Base-by-base conservation (phyloP, 2,113 vertebrate genomes). In the Hirundichthys speculiger region DNA sequence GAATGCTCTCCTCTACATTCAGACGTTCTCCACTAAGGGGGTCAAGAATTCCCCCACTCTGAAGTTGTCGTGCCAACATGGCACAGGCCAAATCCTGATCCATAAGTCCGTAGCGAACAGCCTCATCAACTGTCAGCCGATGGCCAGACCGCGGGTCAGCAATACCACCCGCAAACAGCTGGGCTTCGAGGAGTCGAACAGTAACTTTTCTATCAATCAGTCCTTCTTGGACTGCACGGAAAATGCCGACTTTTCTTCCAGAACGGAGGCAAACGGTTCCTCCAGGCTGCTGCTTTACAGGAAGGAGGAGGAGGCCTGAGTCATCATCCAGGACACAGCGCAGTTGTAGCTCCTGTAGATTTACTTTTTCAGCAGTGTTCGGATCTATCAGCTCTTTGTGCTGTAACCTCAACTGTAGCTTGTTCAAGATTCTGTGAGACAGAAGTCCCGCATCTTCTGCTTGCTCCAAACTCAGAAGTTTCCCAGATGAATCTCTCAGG, bases 161-260 rank as follows among this genome's bases (percentile, higher is more conserved):
- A 43, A 99, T 96, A 70, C 96, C 97, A 14, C 97, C 96, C 13
- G 96, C 95, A 84, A 96, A 94, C n/a, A 99, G 92, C 4, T 98
- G 96, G 50, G 94, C 93, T 89, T 98, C 98, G 52, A 98, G 88
- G 21, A 98, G 67, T 69, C 94, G 90, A 25, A 93, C 57, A 0
- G 90, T 90, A 1, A 95, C 95, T 66, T 96, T 90, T 2, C 91
- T 90, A 68, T 98, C 97, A 46, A 97, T 94, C 22, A 98, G 88
- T 14, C 96, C 96, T 77, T 99, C 96, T 77, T 96, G 95, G 11
- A 95, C 77, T 0, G 96, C 96, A 5, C 88, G 92, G 86, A 96
- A 96, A 78, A 96, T 90, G 64, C 92, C 95, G 25, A 98, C 96
- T 53, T 94, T 94, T 63, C 89, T 92, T 47, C 95, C 95, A 0